These are phyloP conservation scores for Meleagris gallopavo DNA, from an alignment of 2,113 vertebrate species.

Conservation along the genomic window DNA sequence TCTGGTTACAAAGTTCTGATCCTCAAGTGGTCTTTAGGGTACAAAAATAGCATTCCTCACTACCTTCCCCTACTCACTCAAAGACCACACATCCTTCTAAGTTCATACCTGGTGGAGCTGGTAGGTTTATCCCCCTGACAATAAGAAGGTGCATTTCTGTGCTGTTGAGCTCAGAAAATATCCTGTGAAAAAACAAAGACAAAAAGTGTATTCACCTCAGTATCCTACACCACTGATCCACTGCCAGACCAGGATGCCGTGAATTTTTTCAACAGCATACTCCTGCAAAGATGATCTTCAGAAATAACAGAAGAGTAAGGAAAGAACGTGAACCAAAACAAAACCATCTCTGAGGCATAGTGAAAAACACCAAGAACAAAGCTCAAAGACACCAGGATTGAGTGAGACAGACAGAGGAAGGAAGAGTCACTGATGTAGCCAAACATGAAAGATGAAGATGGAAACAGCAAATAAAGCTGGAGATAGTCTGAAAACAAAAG, in stretches of 20 bases:
- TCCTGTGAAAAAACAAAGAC: slow-evolving; percentile 77
- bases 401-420: background rate
- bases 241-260: background rate
- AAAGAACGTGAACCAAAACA: background rate
- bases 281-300: background rate
- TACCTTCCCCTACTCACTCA: background rate
- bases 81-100: background rate
- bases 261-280: background rate
- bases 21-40: background rate
- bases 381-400: background rate
- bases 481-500: background rate
- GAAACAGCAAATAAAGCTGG: background rate
- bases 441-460: background rate
- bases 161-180: slow-evolving; percentile 96
- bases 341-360: background rate
- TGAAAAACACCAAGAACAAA: background rate
- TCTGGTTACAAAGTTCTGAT: background rate
- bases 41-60: background rate
- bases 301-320: background rate
- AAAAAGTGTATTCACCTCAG: background rate
- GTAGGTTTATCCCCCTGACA: slow-evolving; percentile 93
- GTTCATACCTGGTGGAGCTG: slow-evolving; percentile 88
- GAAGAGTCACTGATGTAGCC: background rate
- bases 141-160: slow-evolving; percentile 94
- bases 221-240: background rate